Percentiles rank a stretch among this genome's conserved stretches.
Conservation (phyloP, 1,140 invertebrate species). For the Cardiocondyla obscurior region DNA sequence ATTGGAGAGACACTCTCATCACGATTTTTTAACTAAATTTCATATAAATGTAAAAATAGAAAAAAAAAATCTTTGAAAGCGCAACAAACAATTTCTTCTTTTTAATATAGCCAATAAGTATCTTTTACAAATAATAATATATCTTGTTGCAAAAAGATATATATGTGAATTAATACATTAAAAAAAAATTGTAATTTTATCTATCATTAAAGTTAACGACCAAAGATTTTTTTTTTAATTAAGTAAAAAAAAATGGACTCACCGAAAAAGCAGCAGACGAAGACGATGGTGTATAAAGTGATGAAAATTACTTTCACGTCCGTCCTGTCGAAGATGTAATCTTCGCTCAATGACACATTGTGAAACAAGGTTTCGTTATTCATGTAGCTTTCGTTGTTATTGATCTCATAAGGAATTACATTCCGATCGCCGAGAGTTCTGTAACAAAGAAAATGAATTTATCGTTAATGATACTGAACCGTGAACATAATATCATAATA, state of each 20-base stretch:
- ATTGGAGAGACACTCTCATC: neutral
- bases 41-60: neutral
- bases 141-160: neutral
- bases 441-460: constrained; percentile 37
- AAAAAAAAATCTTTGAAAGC: neutral
- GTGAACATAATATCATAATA: too few relatives aligned
- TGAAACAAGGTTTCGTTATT: constrained; percentile 47
- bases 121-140: too few relatives aligned
- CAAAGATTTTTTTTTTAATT: neutral
- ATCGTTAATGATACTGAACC: neutral
- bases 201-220: neutral
- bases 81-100: too few relatives aligned
- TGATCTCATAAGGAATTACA: constrained; percentile 49
- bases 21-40: neutral
- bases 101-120: too few relatives aligned
- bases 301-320: constrained; percentile 87
- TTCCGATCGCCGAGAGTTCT: constrained; percentile 54
- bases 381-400: constrained; percentile 54
- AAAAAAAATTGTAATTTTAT: neutral
- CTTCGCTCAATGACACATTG: constrained; percentile 77
- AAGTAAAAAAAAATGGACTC: constrained; percentile 76
- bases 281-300: constrained; percentile 87
- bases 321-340: constrained; percentile 87
- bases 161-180: too few relatives aligned
- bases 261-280: constrained; percentile 89